A percentile compares a stretch with the other conserved stretches of the same genome.
Evolutionary conservation across 2,797 vertebrate genomes (phyloP).

Genomic region (Tenualosa ilisha): DNA sequence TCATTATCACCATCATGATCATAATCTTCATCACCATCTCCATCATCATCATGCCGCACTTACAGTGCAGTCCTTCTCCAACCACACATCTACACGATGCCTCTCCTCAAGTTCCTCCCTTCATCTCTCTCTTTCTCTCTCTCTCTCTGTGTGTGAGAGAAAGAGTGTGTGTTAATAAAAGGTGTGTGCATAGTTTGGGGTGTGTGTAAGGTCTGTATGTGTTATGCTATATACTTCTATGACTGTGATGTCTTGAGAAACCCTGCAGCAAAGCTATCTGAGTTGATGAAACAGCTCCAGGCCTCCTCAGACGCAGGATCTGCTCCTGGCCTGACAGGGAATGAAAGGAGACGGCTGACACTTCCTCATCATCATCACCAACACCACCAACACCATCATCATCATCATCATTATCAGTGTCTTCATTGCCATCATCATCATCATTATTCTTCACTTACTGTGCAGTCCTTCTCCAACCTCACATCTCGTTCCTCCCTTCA

Average conservation of each 20-base stretch:
- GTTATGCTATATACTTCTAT: background rate
- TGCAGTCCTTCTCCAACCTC: background rate
- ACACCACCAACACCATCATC: background rate
- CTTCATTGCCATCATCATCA: background rate
- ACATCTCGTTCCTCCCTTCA: background rate
- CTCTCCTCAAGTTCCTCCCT: no score
- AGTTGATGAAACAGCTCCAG: background rate
- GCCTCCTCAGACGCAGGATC: background rate
- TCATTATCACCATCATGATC: background rate
- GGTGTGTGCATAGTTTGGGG: background rate
- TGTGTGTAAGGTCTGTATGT: background rate
- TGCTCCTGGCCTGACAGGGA: background rate
- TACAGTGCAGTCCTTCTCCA: background rate
- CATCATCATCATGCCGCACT: background rate
- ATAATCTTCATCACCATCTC: background rate
- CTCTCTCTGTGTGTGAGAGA: background rate
- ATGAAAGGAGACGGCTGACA: background rate
- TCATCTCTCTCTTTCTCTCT: background rate
- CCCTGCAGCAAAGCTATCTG: background rate
- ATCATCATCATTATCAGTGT: background rate
- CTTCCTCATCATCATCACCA: background rate
- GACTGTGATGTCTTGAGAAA: background rate
- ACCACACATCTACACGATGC: background rate
- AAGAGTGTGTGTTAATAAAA: background rate
- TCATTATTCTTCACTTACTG: background rate